Evolutionary conservation across 1,140 invertebrate species (phyloP).

Genomic region (Drosophila sp.): DNA sequence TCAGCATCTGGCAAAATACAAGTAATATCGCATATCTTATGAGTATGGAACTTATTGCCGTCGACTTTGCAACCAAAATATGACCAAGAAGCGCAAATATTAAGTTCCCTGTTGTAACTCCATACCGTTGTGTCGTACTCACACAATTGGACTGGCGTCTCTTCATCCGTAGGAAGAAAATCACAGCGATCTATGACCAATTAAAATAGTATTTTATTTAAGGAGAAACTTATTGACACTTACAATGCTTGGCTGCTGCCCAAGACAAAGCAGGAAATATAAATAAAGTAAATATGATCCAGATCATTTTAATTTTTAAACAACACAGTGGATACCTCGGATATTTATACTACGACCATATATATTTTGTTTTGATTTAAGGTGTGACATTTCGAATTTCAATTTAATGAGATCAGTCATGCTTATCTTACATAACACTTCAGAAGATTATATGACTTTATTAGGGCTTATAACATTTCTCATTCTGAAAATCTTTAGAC

Average conservation of each 20-base stretch:
- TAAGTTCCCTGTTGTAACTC: not conserved
- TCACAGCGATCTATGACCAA: too few species aligned
- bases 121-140: not conserved
- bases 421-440: not conserved
- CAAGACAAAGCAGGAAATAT: too few species aligned
- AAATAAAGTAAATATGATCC: too few species aligned
- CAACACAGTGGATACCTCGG: not conserved
- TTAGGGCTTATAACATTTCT: too few species aligned
- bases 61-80: not conserved
- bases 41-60: not conserved
- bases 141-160: not conserved
- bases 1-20: not conserved
- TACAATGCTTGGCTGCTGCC: too few species aligned
- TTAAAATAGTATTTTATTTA: too few species aligned
- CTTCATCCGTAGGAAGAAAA: too few species aligned
- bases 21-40: not conserved
- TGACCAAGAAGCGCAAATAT: not conserved
- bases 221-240: too few species aligned
- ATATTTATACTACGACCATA: not conserved
- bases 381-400: not conserved
- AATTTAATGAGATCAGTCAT: not conserved
- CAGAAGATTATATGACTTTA: not conserved
- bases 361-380: not conserved
- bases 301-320: not conserved
- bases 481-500: too few species aligned